These are phyloP conservation scores for Horisme vitalbata DNA, from an alignment of 2,888 invertebrate genomes.

Conservation along the genomic window DNA sequence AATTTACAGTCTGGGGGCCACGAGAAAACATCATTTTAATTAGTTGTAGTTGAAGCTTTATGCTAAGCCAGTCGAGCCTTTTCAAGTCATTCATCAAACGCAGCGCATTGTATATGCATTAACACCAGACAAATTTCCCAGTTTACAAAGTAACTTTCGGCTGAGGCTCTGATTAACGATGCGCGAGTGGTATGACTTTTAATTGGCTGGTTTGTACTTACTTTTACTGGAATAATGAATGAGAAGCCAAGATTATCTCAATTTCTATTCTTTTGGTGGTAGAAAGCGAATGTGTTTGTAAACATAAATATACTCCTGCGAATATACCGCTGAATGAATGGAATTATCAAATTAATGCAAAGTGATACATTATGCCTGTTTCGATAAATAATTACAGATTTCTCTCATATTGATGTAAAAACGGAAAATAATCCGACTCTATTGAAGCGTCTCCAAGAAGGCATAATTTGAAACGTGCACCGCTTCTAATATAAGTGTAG, in stretches of 20 bases:
- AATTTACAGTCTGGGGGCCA: too few species aligned
- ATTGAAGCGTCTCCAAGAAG: slow-evolving; percentile 66
- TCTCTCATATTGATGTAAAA: slow-evolving; percentile 55
- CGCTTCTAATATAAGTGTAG: slow-evolving; percentile 44
- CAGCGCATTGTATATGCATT: slow-evolving; percentile 19
- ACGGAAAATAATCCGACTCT: slow-evolving; percentile 61
- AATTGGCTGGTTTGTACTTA: slow-evolving; percentile 57
- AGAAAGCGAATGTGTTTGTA: slow-evolving; percentile 59
- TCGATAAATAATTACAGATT: slow-evolving; percentile 41
- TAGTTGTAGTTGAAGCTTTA: too few species aligned
- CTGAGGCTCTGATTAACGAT: slow-evolving; percentile 55
- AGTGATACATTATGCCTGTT: slow-evolving; percentile 22
- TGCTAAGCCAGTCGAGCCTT: slow-evolving; percentile 13
- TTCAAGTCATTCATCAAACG: slow-evolving; percentile 25
- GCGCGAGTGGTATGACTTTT: slow-evolving; percentile 54
- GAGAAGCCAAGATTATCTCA: slow-evolving; percentile 55
- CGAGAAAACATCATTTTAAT: too few species aligned
- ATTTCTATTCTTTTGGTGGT: slow-evolving; percentile 56
- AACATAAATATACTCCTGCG: slow-evolving; percentile 15
- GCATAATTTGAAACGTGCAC: slow-evolving; percentile 55
- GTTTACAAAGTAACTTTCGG: slow-evolving; percentile 60
- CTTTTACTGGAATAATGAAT: slow-evolving; percentile 69
- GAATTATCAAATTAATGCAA: slow-evolving; percentile 25
- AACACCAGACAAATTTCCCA: slow-evolving; percentile 27
- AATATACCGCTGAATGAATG: slow-evolving; percentile 25